A percentile compares a stretch with the other conserved stretches of the same genome.
These are phyloP conservation scores for Tokudaia muenninki DNA, from an alignment of 2,797 vertebrate species.

Conservation along the genomic window DNA sequence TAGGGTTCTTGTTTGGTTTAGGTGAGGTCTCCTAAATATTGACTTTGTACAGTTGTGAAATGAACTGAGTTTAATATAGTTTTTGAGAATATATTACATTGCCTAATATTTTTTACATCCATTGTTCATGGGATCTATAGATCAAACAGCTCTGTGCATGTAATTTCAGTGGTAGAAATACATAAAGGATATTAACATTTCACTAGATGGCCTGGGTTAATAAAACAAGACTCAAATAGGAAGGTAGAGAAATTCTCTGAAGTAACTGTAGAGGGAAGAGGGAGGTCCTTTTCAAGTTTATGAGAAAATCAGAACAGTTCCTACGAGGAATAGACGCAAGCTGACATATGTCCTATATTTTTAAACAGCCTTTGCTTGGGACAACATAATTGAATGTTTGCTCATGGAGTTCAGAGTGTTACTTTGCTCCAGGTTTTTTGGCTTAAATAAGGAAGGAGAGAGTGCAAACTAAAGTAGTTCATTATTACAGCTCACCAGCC, in stretches of 20 bases:
- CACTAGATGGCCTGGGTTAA: background rate
- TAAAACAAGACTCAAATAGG: background rate
- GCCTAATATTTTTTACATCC: background rate
- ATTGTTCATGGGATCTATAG: background rate
- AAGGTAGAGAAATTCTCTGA: slow-evolving; percentile 23
- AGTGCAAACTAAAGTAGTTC: slow-evolving; percentile 1
- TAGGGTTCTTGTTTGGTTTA: background rate
- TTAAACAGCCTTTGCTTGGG: slow-evolving; percentile 51
- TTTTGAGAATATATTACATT: slow-evolving; percentile 4
- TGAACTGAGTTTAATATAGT: background rate
- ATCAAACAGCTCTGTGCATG: background rate
- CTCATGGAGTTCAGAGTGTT: slow-evolving; percentile 6
- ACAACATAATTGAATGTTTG: slow-evolving; percentile 50
- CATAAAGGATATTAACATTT: slow-evolving; percentile 1
- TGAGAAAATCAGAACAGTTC: slow-evolving; percentile 59
- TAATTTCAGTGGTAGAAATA: background rate
- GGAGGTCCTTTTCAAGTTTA: slow-evolving; percentile 3
- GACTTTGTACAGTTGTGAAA: background rate
- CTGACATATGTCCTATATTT: background rate
- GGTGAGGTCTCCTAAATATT: background rate
- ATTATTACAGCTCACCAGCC: background rate
- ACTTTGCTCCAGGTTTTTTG: background rate
- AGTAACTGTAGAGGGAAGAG: background rate
- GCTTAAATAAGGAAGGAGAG: background rate
- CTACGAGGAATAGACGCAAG: background rate